phyloP scores from a whole-genome alignment of 2,113 vertebrate genomes.

The Oryzias javanicus region DNA sequence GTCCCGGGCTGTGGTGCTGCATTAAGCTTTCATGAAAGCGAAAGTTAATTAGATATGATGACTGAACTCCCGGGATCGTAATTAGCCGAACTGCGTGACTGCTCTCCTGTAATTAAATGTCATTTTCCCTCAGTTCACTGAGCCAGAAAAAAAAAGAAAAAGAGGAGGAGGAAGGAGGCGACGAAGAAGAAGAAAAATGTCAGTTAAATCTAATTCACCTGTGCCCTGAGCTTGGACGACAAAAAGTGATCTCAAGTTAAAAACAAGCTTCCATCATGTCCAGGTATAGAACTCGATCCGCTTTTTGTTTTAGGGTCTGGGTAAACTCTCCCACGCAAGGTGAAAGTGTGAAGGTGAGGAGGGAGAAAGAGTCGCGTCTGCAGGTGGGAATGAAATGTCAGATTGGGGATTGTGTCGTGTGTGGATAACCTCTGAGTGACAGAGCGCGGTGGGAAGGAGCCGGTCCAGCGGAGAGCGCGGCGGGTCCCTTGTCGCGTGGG shows the following conservation, averaged over 20 bases:
- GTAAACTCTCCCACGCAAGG: conserved; percentile 47
- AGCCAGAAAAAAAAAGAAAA: conserved; percentile 72
- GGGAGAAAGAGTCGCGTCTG: conserved; percentile 30
- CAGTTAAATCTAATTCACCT: conserved; percentile 67
- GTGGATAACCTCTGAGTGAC: conserved; percentile 50
- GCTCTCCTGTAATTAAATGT: conserved; percentile 92
- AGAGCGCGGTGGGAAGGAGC: conserved; percentile 19
- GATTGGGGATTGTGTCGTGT: conserved; percentile 51
- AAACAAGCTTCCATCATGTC: conserved; percentile 7
- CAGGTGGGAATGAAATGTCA: conserved; percentile 61
- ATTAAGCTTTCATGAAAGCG: conserved; percentile 91
- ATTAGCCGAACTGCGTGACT: conserved; percentile 88
- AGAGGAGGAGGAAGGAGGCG: background rate
- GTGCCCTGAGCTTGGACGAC: conserved; percentile 46
- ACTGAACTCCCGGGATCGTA: conserved; percentile 89
- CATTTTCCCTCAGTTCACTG: conserved; percentile 85
- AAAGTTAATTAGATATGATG: conserved; percentile 94
- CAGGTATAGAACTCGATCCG: conserved; percentile 11
- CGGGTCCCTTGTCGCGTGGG: conserved; percentile 47
- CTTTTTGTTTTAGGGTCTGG: conserved; percentile 20
- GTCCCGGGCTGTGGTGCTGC: conserved; percentile 65
- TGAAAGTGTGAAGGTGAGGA: conserved; percentile 45
- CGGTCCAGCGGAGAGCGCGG: conserved; percentile 41
- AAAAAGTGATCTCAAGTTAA: conserved; percentile 30
- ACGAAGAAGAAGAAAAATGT: conserved; percentile 57